These are phyloP conservation scores for Sporophila hypoxantha DNA, from an alignment of 2,113 vertebrate species.

Conservation along the genomic window DNA sequence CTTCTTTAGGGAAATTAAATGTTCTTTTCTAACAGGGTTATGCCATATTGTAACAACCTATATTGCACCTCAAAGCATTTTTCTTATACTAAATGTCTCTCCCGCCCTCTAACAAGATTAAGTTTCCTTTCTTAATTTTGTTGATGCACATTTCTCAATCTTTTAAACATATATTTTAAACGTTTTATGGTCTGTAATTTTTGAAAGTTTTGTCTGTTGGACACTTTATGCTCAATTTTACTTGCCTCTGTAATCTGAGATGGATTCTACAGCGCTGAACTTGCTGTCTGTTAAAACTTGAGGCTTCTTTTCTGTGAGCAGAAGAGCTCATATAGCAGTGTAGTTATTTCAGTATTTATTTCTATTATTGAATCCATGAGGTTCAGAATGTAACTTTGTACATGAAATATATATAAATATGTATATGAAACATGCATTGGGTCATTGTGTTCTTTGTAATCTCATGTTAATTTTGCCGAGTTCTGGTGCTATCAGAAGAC, in stretches of 20 bases:
- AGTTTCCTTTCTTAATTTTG: constrained; percentile 69
- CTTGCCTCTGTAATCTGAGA: constrained; percentile 74
- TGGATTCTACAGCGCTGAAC: constrained; percentile 69
- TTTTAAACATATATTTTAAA: constrained; percentile 78
- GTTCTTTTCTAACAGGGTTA: constrained; percentile 74
- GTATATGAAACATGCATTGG: constrained; percentile 81
- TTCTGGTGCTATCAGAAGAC: background rate
- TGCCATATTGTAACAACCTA: constrained; percentile 58
- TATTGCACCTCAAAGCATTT: constrained; percentile 63
- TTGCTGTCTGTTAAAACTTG: constrained; percentile 74
- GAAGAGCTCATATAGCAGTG: constrained; percentile 74
- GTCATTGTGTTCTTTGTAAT: constrained; percentile 66
- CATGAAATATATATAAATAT: constrained; percentile 89
- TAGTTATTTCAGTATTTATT: constrained; percentile 99
- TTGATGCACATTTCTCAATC: constrained; percentile 69
- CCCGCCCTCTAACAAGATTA: constrained; percentile 64
- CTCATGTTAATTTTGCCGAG: background rate
- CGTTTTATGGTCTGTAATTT: constrained; percentile 75
- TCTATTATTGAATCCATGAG: constrained; percentile 90
- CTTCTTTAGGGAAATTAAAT: constrained; percentile 64
- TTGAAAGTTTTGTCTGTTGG: constrained; percentile 70
- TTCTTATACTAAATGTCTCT: constrained; percentile 73
- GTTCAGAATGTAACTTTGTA: constrained; percentile 99
- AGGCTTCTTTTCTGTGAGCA: constrained; percentile 75
- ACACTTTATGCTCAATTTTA: constrained; percentile 74